These are phyloP conservation scores for Cepaea hortensis DNA, from an alignment of 2,888 invertebrate genomes.

Conservation along the genomic window DNA sequence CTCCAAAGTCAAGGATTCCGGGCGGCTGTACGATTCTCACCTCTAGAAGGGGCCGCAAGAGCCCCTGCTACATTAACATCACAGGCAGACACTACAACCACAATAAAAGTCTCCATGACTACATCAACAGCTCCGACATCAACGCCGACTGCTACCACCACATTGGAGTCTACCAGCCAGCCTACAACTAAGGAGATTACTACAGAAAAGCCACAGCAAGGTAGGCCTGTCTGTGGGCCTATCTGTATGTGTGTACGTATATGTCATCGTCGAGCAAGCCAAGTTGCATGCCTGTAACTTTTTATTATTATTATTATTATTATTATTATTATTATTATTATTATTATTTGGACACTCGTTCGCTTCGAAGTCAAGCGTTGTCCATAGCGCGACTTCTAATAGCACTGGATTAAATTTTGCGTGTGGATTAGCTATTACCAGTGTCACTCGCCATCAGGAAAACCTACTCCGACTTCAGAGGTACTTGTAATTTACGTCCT, in stretches of 20 bases:
- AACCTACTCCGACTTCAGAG: too few relatives aligned
- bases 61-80: background rate
- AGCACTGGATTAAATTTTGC: too few relatives aligned
- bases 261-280: background rate
- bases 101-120: background rate
- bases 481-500: too few relatives aligned
- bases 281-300: too few relatives aligned
- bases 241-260: background rate
- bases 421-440: too few relatives aligned
- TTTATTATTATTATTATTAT: too few relatives aligned
- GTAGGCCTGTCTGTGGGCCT: background rate
- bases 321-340: too few relatives aligned
- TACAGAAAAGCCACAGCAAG: background rate
- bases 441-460: too few relatives aligned
- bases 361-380: too few relatives aligned
- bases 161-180: background rate
- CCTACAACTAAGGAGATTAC: background rate
- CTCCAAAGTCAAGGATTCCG: slow-evolving; percentile 48
- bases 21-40: slow-evolving; percentile 27
- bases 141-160: background rate
- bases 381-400: too few relatives aligned
- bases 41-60: slow-evolving; percentile 8
- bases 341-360: too few relatives aligned
- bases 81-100: background rate
- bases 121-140: background rate